phyloP scores from a whole-genome alignment of 2,797 vertebrate species.

The Chiloscyllium punctatum region DNA sequence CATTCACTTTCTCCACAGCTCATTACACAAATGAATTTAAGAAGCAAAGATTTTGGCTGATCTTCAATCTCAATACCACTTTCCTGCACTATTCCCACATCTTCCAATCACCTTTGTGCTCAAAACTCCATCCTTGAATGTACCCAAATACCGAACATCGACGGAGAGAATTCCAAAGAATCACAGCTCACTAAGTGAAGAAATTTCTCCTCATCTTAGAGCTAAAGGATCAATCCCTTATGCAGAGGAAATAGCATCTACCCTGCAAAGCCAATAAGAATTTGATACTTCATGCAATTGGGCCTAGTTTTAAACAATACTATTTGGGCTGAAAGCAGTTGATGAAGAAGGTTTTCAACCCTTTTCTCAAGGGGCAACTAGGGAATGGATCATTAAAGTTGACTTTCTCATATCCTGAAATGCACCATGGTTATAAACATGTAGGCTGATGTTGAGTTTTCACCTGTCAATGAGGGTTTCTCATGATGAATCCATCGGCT shows the following conservation, averaged over 20 bases:
- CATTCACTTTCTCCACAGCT: neutral
- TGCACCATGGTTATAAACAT: neutral
- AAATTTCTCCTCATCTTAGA: neutral
- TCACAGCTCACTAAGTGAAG: neutral
- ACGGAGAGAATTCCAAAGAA: neutral
- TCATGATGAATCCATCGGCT: conserved; percentile 5
- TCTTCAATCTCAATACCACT: neutral
- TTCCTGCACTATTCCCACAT: neutral
- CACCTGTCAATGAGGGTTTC: neutral
- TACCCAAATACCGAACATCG: neutral
- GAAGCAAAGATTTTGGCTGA: neutral
- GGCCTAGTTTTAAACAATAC: neutral
- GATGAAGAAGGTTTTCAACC: too few species aligned
- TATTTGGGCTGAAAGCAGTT: neutral
- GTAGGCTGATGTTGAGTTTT: neutral
- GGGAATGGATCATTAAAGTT: neutral
- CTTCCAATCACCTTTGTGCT: neutral
- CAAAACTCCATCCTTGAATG: neutral
- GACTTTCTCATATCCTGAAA: neutral
- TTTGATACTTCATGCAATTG: neutral
- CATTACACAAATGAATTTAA: neutral
- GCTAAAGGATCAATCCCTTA: neutral
- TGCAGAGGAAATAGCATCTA: neutral
- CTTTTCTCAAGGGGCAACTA: neutral
- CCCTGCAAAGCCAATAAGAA: neutral